A percentile compares a stretch with the other conserved stretches of the same genome.
phyloP scores from a whole-genome alignment of 2,113 vertebrate species.

The Aleadryas rufinucha region DNA sequence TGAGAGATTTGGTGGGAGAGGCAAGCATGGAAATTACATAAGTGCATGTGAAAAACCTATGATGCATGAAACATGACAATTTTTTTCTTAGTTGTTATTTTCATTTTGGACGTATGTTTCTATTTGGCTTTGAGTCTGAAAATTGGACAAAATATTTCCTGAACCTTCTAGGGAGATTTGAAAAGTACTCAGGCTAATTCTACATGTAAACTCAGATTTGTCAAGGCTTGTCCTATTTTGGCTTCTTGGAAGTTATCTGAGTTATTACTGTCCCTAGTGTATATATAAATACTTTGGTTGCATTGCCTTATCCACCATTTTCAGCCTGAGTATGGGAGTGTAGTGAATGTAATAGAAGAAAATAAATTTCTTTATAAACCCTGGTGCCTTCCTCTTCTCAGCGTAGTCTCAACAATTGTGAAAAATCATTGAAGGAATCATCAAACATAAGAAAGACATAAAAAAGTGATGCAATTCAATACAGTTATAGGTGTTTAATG shows the following conservation, averaged over 20 bases:
- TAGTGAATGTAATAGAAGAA: neutral
- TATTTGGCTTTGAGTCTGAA: neutral
- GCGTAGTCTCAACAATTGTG: neutral
- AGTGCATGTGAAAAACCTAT: neutral
- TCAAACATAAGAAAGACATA: neutral
- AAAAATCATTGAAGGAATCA: neutral
- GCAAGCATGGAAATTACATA: neutral
- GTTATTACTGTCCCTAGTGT: neutral
- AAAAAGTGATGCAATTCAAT: neutral
- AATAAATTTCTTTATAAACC: neutral
- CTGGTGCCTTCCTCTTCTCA: neutral
- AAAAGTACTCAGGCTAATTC: neutral
- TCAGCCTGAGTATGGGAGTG: neutral
- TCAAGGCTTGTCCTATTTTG: neutral
- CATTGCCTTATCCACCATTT: neutral
- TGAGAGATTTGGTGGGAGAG: neutral
- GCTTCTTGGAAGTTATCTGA: neutral
- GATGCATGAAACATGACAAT: neutral
- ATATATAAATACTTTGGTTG: neutral
- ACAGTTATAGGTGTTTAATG: neutral
- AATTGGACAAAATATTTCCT: neutral
- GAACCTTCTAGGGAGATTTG: neutral
- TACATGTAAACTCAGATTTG: neutral
- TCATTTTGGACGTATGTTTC: neutral
- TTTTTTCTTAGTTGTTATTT: neutral